Evolutionary conservation across 2,113 vertebrate genomes (phyloP).

Genomic region (Pelobates fuscus): DNA sequence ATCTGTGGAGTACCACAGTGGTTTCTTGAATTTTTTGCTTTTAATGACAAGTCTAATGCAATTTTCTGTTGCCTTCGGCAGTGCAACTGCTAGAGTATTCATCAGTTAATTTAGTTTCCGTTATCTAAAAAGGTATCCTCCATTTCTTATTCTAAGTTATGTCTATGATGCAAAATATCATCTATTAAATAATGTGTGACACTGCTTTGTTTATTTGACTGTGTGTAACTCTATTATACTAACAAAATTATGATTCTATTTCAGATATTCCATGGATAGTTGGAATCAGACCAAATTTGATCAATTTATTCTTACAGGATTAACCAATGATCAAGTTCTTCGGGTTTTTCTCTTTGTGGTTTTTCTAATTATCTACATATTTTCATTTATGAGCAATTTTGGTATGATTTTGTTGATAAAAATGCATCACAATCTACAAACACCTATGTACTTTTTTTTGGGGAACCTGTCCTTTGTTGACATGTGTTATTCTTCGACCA

Average conservation of each 20-base stretch:
- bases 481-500: conserved; percentile 59
- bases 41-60: too few species aligned
- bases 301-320: conserved; percentile 55
- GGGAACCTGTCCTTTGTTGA: conserved; percentile 63
- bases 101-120: too few species aligned
- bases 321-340: conserved; percentile 49
- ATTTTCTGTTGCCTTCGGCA: too few species aligned
- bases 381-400: conserved; percentile 57
- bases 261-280: neutral
- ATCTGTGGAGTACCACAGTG: too few species aligned
- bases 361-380: conserved; percentile 54
- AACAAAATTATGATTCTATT: neutral
- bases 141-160: too few species aligned
- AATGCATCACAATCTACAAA: conserved; percentile 50
- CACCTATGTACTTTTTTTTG: conserved; percentile 63
- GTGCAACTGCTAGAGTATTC: too few species aligned
- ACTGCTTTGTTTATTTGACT: too few species aligned
- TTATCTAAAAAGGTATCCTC: too few species aligned
- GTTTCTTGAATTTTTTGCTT: too few species aligned
- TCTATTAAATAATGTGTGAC: too few species aligned
- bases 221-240: too few species aligned
- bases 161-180: too few species aligned
- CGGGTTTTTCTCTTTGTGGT: conserved; percentile 51
- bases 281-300: conserved; percentile 53
- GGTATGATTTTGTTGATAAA: conserved; percentile 51